Conservation (phyloP, 2,888 invertebrate species). For the Cryptus viduatorius region DNA sequence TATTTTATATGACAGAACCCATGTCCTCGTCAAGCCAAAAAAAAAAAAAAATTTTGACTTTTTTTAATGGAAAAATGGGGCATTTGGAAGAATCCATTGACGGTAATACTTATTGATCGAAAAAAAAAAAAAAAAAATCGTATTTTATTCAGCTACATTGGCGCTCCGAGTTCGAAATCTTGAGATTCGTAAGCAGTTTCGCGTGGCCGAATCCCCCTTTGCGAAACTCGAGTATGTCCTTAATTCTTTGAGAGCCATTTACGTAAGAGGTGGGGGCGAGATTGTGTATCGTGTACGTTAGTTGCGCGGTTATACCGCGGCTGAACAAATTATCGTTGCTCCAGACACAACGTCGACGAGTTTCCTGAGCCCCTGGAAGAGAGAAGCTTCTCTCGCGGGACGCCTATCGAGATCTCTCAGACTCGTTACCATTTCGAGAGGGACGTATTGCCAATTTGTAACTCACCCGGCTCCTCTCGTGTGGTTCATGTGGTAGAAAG, state of each 20-base stretch:
- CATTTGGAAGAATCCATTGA: background rate
- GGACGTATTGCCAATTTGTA: slow-evolving; percentile 47
- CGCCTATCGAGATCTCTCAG: slow-evolving; percentile 40
- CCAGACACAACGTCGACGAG: background rate
- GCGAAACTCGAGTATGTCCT: slow-evolving; percentile 23
- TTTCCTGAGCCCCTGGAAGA: background rate
- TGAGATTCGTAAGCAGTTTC: background rate
- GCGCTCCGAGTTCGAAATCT: background rate
- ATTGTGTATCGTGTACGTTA: background rate
- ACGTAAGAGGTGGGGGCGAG: background rate
- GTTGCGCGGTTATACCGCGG: background rate
- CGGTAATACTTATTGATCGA: background rate
- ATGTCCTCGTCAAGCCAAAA: too few relatives aligned
- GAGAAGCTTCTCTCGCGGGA: slow-evolving; percentile 39
- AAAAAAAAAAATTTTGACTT: too few relatives aligned
- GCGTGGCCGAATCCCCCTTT: slow-evolving; percentile 1
- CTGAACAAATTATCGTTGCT: background rate
- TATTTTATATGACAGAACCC: too few relatives aligned
- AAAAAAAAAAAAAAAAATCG: background rate
- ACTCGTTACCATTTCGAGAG: slow-evolving; percentile 54
- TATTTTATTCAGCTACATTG: background rate
- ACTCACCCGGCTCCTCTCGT: slow-evolving; percentile 25
- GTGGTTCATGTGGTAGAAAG: slow-evolving; percentile 22
- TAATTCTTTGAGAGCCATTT: background rate
- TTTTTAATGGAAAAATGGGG: background rate